A percentile compares a stretch with the other conserved stretches of the same genome.
Conservation (phyloP, 1,140 invertebrate species). For the Melanaphis sacchari region DNA sequence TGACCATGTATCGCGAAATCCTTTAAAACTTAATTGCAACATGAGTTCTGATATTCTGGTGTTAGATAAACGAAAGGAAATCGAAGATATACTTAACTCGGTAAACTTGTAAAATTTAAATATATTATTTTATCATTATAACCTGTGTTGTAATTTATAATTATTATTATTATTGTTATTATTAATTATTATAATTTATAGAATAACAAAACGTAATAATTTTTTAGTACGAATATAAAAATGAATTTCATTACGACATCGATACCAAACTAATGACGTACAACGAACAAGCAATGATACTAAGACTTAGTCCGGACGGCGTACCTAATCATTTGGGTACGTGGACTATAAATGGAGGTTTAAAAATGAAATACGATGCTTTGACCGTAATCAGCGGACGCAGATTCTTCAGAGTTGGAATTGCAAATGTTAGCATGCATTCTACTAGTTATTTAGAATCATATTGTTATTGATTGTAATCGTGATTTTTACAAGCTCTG, state of each 20-base stretch:
- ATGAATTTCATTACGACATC: neutral
- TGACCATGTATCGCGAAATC: neutral
- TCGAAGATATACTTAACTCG: neutral
- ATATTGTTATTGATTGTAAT: neutral
- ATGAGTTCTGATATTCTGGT: neutral
- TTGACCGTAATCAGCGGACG: neutral
- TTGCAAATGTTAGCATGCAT: neutral
- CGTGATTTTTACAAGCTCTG: neutral
- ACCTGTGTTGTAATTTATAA: too few species aligned
- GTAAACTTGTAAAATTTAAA: neutral
- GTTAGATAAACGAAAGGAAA: neutral
- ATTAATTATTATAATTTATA: neutral
- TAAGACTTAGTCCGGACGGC: neutral
- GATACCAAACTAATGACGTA: neutral
- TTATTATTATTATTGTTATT: too few species aligned
- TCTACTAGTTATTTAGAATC: neutral
- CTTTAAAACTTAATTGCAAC: neutral
- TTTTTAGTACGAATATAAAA: conserved; percentile 30
- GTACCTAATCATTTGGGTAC: conserved; percentile 2
- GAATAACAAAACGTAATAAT: neutral
- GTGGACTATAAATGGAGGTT: conserved; percentile 7
- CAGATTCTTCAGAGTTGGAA: conserved; percentile 35
- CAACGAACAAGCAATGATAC: conserved; percentile 27
- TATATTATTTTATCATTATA: neutral
- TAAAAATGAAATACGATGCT: conserved; percentile 10